phyloP scores from a whole-genome alignment of 1,140 invertebrate species.

The Paracyclopina nana region DNA sequence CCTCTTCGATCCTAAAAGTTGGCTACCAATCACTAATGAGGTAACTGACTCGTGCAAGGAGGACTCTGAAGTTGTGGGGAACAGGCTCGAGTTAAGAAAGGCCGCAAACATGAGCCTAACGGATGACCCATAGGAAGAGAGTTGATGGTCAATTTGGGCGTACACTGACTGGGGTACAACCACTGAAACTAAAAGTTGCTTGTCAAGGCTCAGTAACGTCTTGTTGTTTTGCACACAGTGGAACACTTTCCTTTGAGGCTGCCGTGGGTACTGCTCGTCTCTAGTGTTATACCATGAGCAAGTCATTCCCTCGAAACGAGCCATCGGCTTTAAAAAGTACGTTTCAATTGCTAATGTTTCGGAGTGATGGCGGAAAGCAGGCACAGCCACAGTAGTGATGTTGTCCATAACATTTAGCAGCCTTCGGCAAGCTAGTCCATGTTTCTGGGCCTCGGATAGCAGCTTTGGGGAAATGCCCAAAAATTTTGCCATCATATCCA shows the following conservation, averaged over 20 bases:
- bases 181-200: background rate
- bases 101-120: background rate
- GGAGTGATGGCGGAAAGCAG: background rate
- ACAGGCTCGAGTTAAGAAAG: background rate
- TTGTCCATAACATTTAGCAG: constrained; percentile 3
- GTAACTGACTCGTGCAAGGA: background rate
- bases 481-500: constrained; percentile 7
- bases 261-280: background rate
- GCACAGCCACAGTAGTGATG: background rate
- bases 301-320: background rate
- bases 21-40: background rate
- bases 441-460: background rate
- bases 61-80: background rate
- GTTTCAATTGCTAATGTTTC: background rate
- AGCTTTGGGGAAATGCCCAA: background rate
- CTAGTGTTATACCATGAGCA: background rate
- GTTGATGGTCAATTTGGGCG: background rate
- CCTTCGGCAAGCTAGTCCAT: background rate
- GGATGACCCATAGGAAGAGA: background rate
- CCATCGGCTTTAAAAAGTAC: background rate
- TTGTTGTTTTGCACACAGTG: background rate
- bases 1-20: background rate
- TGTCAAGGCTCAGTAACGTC: background rate
- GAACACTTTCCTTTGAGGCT: background rate
- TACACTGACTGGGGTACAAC: constrained; percentile 6